Conservation (phyloP, 2,888 invertebrate genomes). For the Megalurothrips usitatus region DNA sequence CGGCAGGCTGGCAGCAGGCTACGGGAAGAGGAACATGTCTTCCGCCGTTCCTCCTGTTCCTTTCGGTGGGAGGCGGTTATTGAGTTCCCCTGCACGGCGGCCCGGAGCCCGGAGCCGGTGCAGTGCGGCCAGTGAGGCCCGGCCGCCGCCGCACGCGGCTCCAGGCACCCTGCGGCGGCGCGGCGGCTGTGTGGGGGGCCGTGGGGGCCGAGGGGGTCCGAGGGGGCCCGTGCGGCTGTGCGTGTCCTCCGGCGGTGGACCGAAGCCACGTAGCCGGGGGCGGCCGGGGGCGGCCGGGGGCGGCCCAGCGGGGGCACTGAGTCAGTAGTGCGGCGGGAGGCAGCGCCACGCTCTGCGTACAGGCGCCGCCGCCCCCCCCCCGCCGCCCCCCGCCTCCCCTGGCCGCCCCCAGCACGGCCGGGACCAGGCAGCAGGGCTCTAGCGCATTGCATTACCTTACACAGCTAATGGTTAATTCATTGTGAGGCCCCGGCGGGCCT, state of each 20-base stretch:
- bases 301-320: neutral
- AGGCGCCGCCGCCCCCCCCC: neutral
- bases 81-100: too few relatives aligned
- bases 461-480: slow-evolving; percentile 25
- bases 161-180: neutral
- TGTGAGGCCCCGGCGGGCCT: neutral
- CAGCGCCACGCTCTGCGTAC: neutral
- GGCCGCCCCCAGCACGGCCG: neutral
- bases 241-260: neutral
- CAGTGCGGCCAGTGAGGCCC: too few relatives aligned
- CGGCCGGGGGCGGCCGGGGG: neutral
- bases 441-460: slow-evolving; percentile 16
- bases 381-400: neutral
- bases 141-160: neutral
- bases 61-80: too few relatives aligned
- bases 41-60: too few relatives aligned
- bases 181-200: neutral
- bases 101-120: too few relatives aligned
- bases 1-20: too few relatives aligned
- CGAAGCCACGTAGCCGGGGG: neutral
- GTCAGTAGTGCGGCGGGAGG: neutral
- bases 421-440: neutral
- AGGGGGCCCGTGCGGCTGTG: neutral
- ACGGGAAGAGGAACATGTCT: too few relatives aligned
- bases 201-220: neutral